A percentile compares a stretch with the other conserved stretches of the same genome.
Evolutionary conservation across 2,113 vertebrate genomes (phyloP).

Genomic region (Delphinus delphis): DNA sequence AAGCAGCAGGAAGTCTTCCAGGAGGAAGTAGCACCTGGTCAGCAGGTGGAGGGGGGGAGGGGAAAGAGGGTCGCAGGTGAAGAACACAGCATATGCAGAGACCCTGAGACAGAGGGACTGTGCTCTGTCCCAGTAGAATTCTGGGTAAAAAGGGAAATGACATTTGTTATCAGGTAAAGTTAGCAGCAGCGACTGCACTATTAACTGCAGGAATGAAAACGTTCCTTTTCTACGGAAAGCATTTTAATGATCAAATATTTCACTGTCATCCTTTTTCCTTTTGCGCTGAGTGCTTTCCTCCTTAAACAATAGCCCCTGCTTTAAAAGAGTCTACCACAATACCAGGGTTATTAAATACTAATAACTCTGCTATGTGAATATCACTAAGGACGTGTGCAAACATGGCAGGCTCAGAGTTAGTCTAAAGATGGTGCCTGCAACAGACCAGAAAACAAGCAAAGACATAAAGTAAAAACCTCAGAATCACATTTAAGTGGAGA

Average conservation of each 20-base stretch:
- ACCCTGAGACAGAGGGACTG: not conserved
- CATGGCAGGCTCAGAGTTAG: too few species aligned
- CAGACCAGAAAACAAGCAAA: not conserved
- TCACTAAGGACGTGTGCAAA: not conserved
- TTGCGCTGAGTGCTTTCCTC: not conserved
- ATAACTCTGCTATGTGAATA: not conserved
- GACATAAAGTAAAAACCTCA: not conserved
- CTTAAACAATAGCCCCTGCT: not conserved
- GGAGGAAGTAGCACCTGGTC: not conserved
- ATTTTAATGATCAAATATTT: not conserved
- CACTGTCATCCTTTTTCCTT: not conserved
- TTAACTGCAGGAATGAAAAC: not conserved
- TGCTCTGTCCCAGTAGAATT: not conserved
- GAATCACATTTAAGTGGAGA: not conserved
- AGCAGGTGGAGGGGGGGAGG: not conserved
- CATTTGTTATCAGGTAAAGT: not conserved
- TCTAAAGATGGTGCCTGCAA: not conserved
- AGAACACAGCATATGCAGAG: not conserved
- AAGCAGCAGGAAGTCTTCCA: not conserved
- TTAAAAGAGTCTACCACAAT: not conserved
- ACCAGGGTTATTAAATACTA: not conserved
- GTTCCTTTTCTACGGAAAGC: not conserved
- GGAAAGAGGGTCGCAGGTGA: not conserved
- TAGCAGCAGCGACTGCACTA: not conserved
- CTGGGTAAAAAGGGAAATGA: not conserved